Base-by-base conservation (phyloP, 2,113 vertebrate species). In the Neolamprologus sp. region DNA sequence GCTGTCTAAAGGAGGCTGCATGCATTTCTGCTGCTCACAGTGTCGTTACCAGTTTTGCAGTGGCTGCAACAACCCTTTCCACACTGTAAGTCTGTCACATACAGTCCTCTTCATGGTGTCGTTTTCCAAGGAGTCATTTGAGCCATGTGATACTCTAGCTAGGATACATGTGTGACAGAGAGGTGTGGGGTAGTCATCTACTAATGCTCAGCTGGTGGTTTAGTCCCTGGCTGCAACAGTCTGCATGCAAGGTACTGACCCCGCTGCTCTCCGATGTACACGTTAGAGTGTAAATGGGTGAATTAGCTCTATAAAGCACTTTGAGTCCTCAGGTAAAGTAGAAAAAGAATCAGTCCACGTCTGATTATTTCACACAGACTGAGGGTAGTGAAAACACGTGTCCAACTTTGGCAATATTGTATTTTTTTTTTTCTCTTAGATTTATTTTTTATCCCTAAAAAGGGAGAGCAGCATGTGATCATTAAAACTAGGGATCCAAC, bases 1-100 rank as follows among this genome's bases (percentile, higher is more conserved):
- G 1, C 95, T 98, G 91, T 97, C 98, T 65, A 97, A 97, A 87
- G 98, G 98, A 47, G 97, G 98, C 90, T 98, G 97, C 90, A 98
- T 98, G 97, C 98, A 98, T 83, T 98, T 98, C 94, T 97, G 96
- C 91, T 98, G 98, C 84, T 97, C 97, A 13, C 97, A 98, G 94
- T 98, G 98, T 83, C 96, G 97, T 1, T 97, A 98, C 93, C 97
- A 98, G 95, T 98, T 98, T 95, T 98, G 98, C 96, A 98, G 98
- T 4, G 97, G 98, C 93, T 98, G 98, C 89, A 98, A 98, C 94
- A 97, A 97, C 84, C 92, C 97, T 26, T 98, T 98, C 91, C 97
- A 98, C 23, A 96, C 96, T 4, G 96, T 97, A 57, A 95, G 96
- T 92, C 68, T 13, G 42, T 30, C 21, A 21, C 42, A 45, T 7